phyloP scores from a whole-genome alignment of 2,797 vertebrate genomes.

The Delichon dasypus region DNA sequence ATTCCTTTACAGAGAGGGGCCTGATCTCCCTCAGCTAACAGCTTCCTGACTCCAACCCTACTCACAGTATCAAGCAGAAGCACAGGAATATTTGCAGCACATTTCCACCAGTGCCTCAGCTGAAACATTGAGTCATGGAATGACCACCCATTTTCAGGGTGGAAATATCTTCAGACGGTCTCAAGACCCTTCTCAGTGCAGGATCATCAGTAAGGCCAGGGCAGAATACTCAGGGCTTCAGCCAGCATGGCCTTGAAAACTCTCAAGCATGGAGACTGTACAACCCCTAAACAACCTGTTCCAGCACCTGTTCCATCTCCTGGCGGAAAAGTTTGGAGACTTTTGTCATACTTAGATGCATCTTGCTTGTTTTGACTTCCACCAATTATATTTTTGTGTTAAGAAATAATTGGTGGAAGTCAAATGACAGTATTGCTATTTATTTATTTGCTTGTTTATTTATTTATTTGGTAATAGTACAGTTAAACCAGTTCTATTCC shows the following conservation, averaged over 20 bases:
- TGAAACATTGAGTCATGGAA: not conserved
- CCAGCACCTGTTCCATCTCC: fast-evolving
- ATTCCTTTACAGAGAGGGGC: not conserved
- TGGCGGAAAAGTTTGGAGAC: not conserved
- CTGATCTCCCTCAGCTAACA: not conserved
- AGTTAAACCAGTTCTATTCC: not conserved
- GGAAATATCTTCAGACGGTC: not conserved
- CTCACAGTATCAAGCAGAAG: not conserved
- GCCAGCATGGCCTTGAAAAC: not conserved
- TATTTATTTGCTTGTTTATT: too few species aligned
- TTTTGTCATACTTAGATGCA: not conserved
- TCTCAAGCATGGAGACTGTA: not conserved
- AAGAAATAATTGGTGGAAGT: too few species aligned
- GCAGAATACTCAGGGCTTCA: not conserved
- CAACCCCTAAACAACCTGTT: not conserved
- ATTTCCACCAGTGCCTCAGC: not conserved
- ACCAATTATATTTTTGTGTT: not conserved
- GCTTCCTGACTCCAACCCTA: not conserved
- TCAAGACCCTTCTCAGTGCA: not conserved
- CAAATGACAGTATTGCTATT: too few species aligned
- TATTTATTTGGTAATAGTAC: too few species aligned
- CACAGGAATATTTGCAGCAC: not conserved
- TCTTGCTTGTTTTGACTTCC: not conserved
- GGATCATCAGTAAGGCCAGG: not conserved
- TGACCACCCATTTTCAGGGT: not conserved